Conservation (phyloP, 2,113 vertebrate species). For the Prionailurus bengalensis region DNA sequence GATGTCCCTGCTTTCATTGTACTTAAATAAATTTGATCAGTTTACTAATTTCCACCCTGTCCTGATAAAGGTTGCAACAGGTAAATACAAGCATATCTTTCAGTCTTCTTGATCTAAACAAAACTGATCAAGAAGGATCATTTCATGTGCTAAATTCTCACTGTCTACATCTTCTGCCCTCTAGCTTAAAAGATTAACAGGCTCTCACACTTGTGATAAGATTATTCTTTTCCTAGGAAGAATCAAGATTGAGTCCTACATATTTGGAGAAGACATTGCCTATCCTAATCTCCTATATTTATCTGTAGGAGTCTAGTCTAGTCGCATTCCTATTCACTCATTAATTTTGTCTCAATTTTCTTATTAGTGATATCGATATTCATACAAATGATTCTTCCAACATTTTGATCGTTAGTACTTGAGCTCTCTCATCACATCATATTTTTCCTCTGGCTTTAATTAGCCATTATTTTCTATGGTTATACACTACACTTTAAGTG, state of each 20-base stretch:
- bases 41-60: not conserved
- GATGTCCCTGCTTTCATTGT: not conserved
- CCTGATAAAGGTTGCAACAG: not conserved
- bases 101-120: not conserved
- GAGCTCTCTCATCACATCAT: not conserved
- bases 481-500: not conserved
- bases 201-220: not conserved
- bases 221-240: not conserved
- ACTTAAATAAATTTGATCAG: not conserved
- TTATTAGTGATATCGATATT: not conserved
- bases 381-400: not conserved
- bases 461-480: not conserved
- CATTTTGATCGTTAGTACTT: not conserved
- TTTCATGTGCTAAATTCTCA: not conserved
- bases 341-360: not conserved
- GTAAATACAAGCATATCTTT: not conserved
- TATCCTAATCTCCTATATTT: not conserved
- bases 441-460: not conserved
- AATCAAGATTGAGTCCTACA: not conserved
- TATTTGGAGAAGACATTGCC: not conserved
- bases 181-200: not conserved
- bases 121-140: not conserved
- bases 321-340: not conserved
- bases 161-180: not conserved
- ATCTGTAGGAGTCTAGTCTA: not conserved